phyloP scores from a whole-genome alignment of 2,113 vertebrate genomes.

The Aphyosemion australe region DNA sequence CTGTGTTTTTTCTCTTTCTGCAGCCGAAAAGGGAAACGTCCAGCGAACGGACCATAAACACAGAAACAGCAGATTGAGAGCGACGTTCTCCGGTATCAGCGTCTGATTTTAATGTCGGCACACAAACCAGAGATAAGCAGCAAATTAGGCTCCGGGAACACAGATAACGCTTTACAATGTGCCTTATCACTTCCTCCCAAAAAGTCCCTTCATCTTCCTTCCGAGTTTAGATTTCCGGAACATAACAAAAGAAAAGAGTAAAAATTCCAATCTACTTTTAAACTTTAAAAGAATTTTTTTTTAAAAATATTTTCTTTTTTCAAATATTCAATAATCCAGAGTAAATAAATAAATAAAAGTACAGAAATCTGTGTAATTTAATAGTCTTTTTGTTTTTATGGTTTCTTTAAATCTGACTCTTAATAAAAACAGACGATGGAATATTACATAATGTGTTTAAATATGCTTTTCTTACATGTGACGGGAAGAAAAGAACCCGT shows the following conservation, averaged over 20 bases:
- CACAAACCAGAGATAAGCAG: not conserved
- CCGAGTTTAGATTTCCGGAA: not conserved
- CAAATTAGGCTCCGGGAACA: not conserved
- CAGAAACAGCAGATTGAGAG: not conserved
- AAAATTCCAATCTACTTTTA: no score
- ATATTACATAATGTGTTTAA: no score
- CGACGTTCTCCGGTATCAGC: fast-evolving
- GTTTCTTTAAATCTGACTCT: no score
- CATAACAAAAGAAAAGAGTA: fast-evolving
- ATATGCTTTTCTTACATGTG: no score
- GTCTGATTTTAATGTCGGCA: not conserved
- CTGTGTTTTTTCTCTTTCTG: conserved; percentile 25
- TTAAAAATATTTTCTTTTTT: no score
- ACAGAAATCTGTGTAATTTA: no score
- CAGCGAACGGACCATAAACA: not conserved
- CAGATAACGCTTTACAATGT: not conserved
- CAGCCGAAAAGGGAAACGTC: fast-evolving
- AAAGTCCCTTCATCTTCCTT: not conserved
- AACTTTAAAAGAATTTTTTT: no score
- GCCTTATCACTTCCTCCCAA: not conserved
- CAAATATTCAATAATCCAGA: no score
- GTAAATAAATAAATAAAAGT: no score
- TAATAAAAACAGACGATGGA: no score
- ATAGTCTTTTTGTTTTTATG: no score
- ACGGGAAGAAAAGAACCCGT: no score